Percentiles rank a stretch among this genome's conserved stretches.
These are phyloP conservation scores for Podocnemis expansa DNA, from an alignment of 2,113 vertebrate species.

Conservation along the genomic window DNA sequence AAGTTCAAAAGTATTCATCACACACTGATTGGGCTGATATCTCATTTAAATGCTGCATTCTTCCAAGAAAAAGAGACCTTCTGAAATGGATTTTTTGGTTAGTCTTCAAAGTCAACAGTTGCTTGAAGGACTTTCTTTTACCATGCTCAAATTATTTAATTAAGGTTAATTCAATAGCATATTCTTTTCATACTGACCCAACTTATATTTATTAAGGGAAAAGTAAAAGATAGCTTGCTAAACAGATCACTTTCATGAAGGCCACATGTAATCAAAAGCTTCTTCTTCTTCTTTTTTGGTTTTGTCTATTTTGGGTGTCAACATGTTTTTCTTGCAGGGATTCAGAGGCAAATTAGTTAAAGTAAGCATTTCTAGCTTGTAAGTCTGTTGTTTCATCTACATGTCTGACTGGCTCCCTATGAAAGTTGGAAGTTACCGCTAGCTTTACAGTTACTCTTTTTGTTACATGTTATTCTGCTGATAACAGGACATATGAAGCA, in stretches of 20 bases:
- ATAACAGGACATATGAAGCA: constrained; percentile 66
- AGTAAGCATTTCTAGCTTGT: not conserved
- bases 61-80: constrained; percentile 59
- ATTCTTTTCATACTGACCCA: constrained; percentile 54
- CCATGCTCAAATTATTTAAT: constrained; percentile 60
- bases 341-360: constrained; percentile 11
- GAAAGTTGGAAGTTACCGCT: constrained; percentile 17
- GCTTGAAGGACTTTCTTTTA: constrained; percentile 70
- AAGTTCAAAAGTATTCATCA: constrained; percentile 59
- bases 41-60: constrained; percentile 27
- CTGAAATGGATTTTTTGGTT: constrained; percentile 45
- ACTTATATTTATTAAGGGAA: constrained; percentile 51
- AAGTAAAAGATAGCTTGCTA: constrained; percentile 40
- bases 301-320: constrained; percentile 7
- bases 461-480: constrained; percentile 63
- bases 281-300: constrained; percentile 3
- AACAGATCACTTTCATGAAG: constrained; percentile 30
- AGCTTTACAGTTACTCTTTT: constrained; percentile 25
- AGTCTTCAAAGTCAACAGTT: constrained; percentile 62
- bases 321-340: not conserved
- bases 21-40: constrained; percentile 47
- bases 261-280: not conserved
- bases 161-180: constrained; percentile 39
- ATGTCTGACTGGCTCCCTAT: not conserved
- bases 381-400: not conserved